Evolutionary conservation across 2,113 vertebrate species (phyloP), one percentile per base, ranked within the genome.

Genomic region (Sander lucioperca): DNA sequence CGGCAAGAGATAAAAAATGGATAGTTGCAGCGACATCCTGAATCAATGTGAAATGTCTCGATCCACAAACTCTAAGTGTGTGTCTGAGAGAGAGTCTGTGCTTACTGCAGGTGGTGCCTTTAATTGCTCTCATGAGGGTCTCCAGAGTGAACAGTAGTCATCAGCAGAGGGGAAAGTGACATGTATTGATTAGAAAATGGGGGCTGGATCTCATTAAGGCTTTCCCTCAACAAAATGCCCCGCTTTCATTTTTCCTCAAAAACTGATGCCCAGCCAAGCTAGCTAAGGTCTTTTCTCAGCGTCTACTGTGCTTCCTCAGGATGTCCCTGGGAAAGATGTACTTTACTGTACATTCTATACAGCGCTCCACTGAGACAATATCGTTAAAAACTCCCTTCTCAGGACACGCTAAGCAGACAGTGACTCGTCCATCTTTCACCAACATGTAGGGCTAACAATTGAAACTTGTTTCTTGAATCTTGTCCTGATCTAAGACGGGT

Each of bases 121-220:
- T 92, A 86, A 90, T 91, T 89, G 88, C 88, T 83, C 87, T 88
- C 82, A 61, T 39, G 88, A 83, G 83, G 77, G 77, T 83, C 83
- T 92, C 67, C 33, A 58, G 73, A 79, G 69, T 82, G 67, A 84
- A 86, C 58, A 84, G 77, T 25, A 79, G 48, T 72, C 36, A 47
- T 88, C 91, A 91, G 90, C 84, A 91, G 64, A 85, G 79, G 66
- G 48, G 64, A 78, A 78, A 82, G 82, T 77, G 89, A 83, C 79
- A 72, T 4, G 48, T 82, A 92, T 90, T 81, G 91, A 92, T 91
- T 83, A 51, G 59, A 76, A 88, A 89, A 87, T 61, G 80, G 72
- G 80, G 86, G 33, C 67, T 69, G 63, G 82, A 88, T 84, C 84
- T 85, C 78, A 91, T 86, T 88, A 77, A 83, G 70, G 77, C 74